Evolutionary conservation across 2,113 vertebrate genomes (phyloP), one percentile per base, ranked within the genome.

Genomic region (Antigone vipio): DNA sequence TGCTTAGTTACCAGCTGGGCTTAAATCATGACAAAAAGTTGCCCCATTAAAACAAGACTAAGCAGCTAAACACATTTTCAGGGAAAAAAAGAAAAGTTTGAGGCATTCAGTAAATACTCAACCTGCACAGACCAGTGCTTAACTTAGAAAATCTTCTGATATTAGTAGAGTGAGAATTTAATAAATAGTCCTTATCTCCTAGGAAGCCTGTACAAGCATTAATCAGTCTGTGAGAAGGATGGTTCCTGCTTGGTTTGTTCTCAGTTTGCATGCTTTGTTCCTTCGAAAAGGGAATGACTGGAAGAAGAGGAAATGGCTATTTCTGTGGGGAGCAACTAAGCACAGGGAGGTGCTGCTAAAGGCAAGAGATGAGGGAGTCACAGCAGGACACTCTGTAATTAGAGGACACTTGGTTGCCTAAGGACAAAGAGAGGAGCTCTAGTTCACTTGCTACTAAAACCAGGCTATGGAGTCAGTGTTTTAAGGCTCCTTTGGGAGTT

Each of bases 171-270:
- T 32, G 24, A 92, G 42, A 93, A 69, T 95, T 96, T 92, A 93
- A 96, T 95, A 96, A 95, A 95, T 59, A 59, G 50, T 78, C 26
- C 81, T 95, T 93, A 87, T 88, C 45, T 76, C 30, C 53, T 83
- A 69, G 89, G 85, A 89, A 82, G 5, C 30, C 40, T 38, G 17
- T 29, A 84, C 55, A 67, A 74, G 68, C 60, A 78, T 71, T 87
- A 93, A 93, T 91, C 63, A 74, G 42, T 15, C 26, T 81, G 17
- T 34, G 16, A 27, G 71, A 88, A 78, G 32, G 23, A 55, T 20
- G n/a, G 16, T 55, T 80, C 52, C 73, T 3, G 1, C 17, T 55
- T 44, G 40, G 9, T 21, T 82, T 58, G 30, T 12, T 90, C 38
- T 62, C 9, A 1, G 42, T 29, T 38, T 55, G 26, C 34, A 23